Conservation (phyloP, 1,140 invertebrate species). For the Parasteatoda tepidariorum region DNA sequence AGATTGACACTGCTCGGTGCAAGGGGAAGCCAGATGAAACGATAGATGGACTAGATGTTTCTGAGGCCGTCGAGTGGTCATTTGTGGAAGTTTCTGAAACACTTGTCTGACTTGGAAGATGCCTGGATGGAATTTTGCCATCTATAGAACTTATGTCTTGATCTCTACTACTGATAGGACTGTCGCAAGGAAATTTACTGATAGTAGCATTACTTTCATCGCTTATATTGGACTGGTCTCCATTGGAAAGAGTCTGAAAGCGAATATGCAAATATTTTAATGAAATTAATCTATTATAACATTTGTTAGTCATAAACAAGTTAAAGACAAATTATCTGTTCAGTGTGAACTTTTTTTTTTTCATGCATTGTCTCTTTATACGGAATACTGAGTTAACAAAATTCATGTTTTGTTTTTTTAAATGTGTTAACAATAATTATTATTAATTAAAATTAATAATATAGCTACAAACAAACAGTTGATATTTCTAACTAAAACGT, state of each 20-base stretch:
- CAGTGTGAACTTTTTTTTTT: too few relatives aligned
- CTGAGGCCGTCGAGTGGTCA: conserved; percentile 81
- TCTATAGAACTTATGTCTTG: conserved; percentile 78
- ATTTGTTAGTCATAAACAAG: too few relatives aligned
- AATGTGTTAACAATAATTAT: too few relatives aligned
- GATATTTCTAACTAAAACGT: too few relatives aligned
- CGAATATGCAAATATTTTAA: neutral
- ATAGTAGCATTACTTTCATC: conserved; percentile 11
- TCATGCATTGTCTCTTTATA: too few relatives aligned
- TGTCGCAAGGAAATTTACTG: neutral
- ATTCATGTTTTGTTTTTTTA: too few relatives aligned
- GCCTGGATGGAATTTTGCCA: conserved; percentile 72
- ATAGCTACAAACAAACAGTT: too few relatives aligned
- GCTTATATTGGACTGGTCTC: conserved; percentile 25
- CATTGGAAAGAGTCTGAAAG: conserved; percentile 43
- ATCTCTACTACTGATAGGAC: conserved; percentile 62
- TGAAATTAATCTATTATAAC: too few relatives aligned
- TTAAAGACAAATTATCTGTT: too few relatives aligned
- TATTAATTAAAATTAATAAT: too few relatives aligned
- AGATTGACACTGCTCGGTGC: conserved; percentile 60
- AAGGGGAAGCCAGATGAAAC: conserved; percentile 27
- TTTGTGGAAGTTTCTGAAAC: conserved; percentile 85
- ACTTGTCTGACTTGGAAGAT: conserved; percentile 77
- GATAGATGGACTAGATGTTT: conserved; percentile 33
- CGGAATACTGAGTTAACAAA: too few relatives aligned